Conservation (phyloP, 2,113 vertebrate genomes). For the Melanerpes aurifrons region DNA sequence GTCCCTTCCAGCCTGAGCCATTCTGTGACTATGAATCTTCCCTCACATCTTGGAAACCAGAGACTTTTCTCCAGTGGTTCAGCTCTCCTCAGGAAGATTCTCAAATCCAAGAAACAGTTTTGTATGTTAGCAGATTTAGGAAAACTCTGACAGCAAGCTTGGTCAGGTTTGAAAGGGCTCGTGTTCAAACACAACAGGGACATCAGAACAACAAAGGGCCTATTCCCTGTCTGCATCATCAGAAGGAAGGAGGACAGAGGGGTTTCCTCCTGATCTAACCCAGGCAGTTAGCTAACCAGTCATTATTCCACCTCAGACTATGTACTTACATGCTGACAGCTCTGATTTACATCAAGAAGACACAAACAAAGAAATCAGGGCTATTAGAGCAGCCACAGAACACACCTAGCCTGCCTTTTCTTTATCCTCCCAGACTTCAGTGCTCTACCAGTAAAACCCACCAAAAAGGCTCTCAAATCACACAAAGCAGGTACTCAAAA, state of each 20-base stretch:
- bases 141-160: background rate
- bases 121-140: background rate
- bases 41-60: background rate
- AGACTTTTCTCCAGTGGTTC: background rate
- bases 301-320: background rate
- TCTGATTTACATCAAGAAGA: background rate
- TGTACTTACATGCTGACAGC: background rate
- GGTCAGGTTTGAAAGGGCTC: background rate
- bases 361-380: background rate
- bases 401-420: background rate
- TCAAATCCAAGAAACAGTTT: background rate
- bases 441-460: background rate
- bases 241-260: background rate
- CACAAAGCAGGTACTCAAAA: background rate
- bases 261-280: background rate
- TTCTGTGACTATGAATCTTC: background rate
- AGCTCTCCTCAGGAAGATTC: background rate
- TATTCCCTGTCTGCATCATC: rapidly evolving
- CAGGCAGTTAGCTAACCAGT: background rate
- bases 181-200: background rate
- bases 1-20: no score
- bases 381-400: background rate
- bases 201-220: background rate
- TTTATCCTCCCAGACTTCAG: background rate
- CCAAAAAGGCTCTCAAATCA: background rate